A percentile compares a stretch with the other conserved stretches of the same genome.
phyloP scores from a whole-genome alignment of 2,888 invertebrate species.

The Oscheius sp. region DNA sequence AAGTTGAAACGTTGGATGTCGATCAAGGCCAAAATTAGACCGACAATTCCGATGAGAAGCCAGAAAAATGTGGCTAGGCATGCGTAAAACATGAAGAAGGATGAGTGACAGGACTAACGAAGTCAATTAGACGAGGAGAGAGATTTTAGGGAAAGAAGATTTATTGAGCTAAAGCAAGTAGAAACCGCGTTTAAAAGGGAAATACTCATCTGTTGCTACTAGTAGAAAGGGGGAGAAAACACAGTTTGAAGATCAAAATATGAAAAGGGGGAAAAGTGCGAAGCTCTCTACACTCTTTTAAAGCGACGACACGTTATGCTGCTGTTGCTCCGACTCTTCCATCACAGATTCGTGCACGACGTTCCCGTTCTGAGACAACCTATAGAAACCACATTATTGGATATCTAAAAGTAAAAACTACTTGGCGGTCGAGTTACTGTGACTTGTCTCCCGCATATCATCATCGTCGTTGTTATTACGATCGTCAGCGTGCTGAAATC shows the following conservation, averaged over 20 bases:
- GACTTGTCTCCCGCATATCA: background rate
- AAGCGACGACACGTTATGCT: constrained; percentile 30
- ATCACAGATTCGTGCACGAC: constrained; percentile 33
- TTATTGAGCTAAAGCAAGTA: constrained; percentile 37
- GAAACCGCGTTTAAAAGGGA: constrained; percentile 30
- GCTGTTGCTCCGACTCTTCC: constrained; percentile 24
- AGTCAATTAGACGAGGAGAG: constrained; percentile 13
- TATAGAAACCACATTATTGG: background rate
- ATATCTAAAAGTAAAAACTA: background rate
- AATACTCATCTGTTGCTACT: background rate
- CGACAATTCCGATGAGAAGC: constrained; percentile 38
- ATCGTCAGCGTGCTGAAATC: constrained; percentile 3
- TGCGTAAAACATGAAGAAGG: constrained; percentile 44
- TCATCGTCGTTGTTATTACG: constrained; percentile 23
- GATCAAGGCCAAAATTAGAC: constrained; percentile 39
- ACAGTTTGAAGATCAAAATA: constrained; percentile 20
- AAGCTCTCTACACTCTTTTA: constrained; percentile 2
- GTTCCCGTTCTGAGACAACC: constrained; percentile 34
- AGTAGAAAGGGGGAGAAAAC: background rate
- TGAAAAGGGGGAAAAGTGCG: constrained; percentile 7
- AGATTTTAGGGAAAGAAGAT: background rate
- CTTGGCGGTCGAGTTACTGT: constrained; percentile 9
- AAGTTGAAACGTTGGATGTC: constrained; percentile 47
- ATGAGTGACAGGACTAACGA: constrained; percentile 11
- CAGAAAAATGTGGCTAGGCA: constrained; percentile 44